phyloP scores from a whole-genome alignment of 1,140 invertebrate genomes.

The Onthophagus taurus region DNA sequence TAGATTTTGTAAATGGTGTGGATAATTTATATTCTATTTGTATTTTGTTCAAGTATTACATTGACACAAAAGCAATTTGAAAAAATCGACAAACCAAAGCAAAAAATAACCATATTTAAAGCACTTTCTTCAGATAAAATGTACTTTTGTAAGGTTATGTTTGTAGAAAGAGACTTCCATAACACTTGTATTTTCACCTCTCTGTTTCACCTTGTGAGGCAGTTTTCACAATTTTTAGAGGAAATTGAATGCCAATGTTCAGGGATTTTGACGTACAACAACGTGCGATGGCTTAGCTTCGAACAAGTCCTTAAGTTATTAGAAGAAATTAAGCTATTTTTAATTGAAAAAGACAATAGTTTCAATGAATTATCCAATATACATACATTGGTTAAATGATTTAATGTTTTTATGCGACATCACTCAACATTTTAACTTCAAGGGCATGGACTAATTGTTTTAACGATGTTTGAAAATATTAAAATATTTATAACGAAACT shows the following conservation, averaged over 20 bases:
- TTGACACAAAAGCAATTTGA: too few species aligned
- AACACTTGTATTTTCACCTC: too few species aligned
- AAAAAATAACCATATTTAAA: too few species aligned
- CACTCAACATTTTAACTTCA: slow-evolving; percentile 6
- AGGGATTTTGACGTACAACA: slow-evolving; percentile 15
- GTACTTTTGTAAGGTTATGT: too few species aligned
- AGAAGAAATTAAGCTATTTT: slow-evolving; percentile 11
- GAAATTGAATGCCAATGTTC: slow-evolving; percentile 12
- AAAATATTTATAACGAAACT: slow-evolving; percentile 10
- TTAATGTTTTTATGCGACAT: not conserved
- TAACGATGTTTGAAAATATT: slow-evolving; percentile 2
- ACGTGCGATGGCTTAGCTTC: slow-evolving; percentile 12
- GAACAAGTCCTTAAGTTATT: slow-evolving; percentile 11
- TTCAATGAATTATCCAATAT: slow-evolving; percentile 8
- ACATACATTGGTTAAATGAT: slow-evolving; percentile 1
- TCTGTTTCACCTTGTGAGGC: too few species aligned
- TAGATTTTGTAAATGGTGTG: too few species aligned
- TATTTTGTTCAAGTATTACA: too few species aligned
- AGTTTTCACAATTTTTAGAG: slow-evolving; percentile 16
- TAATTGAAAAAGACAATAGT: slow-evolving; percentile 15
- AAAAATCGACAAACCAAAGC: too few species aligned
- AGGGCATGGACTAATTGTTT: slow-evolving; percentile 1
- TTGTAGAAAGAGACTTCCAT: too few species aligned
- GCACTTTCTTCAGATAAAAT: too few species aligned
- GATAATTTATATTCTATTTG: too few species aligned